Evolutionary conservation across 2,113 vertebrate genomes (phyloP), one percentile per base, ranked within the genome.

Genomic region (Pipra filicauda): DNA sequence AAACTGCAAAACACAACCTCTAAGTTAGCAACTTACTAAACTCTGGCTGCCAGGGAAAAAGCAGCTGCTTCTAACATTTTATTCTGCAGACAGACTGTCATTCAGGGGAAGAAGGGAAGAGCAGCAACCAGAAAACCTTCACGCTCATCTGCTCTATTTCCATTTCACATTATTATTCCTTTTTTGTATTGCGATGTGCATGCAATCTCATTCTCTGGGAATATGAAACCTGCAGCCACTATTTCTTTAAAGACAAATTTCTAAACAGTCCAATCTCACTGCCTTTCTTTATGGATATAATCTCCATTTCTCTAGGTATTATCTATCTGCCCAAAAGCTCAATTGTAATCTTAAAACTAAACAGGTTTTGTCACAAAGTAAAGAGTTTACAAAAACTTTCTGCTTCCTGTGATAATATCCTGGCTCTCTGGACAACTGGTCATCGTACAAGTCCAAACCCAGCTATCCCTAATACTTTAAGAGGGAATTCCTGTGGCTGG

Each of bases 81-180:
- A 43, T 70, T 55, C 78, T 77, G 19, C 18, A 77, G 78, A 51
- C 39, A 90, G 62, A 52, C n/a, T n/a, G 6, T 81, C 77, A 93
- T 95, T 93, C 87, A 70, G 61, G 28, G 55, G 30, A 89, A 43
- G 58, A 91, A 87, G 48, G 43, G 39, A 91, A 94, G 41, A 88
- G 41, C 44, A 88, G 71, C 67, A 83, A 83, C 24, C 23, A 73
- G 37, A 88, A 89, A 84, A 51, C 9, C 61, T 86, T 92, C 52
- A 26, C 0, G 2, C 33, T 82, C 62, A 85, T 74, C 85, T 88
- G 65, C 39, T 88, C 59, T 28, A 84, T 95, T 95, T 96, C 69
- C 52, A 85, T 94, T 91, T 91, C 18, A 6, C 61, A 54, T 95
- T 94, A 77, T 92, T 78, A 96, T 88, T 94, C 83, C 69, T 81